Evolutionary conservation across 2,797 vertebrate species (phyloP).

Genomic region (Trachops cirrhosus): DNA sequence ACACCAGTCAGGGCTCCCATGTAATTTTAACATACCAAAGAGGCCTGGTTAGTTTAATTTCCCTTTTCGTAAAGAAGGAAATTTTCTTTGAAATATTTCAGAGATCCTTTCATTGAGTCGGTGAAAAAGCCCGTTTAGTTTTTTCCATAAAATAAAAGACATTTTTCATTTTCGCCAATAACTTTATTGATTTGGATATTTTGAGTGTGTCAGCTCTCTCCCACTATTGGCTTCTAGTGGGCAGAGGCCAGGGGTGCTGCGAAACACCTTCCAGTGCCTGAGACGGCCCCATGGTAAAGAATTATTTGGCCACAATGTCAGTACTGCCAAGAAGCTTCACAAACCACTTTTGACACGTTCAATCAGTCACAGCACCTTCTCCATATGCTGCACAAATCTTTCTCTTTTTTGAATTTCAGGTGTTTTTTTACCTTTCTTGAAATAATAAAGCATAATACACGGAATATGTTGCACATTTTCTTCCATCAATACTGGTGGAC

Average conservation of each 20-base stretch:
- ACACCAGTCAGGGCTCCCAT: too few relatives aligned
- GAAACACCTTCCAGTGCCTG: not conserved
- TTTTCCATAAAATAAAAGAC: not conserved
- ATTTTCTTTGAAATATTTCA: not conserved
- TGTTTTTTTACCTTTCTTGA: not conserved
- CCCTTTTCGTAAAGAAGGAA: not conserved
- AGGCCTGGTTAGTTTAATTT: not conserved
- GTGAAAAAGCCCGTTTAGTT: not conserved
- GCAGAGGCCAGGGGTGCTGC: not conserved
- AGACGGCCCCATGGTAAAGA: not conserved
- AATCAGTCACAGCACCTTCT: not conserved
- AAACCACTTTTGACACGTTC: not conserved
- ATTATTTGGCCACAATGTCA: not conserved
- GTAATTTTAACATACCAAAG: not conserved
- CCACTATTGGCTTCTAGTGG: not conserved
- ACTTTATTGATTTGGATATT: not conserved
- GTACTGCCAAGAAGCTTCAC: not conserved
- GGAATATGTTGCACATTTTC: not conserved
- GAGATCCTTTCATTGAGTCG: not conserved
- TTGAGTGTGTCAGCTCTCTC: not conserved
- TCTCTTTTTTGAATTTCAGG: not conserved
- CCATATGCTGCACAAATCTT: not conserved
- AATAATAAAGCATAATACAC: not conserved
- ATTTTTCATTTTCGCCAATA: not conserved
- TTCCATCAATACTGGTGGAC: too few relatives aligned